A percentile compares a stretch with the other conserved stretches of the same genome.
Conservation (phyloP, 2,888 invertebrate genomes). For the Drosophila kanekoi region DNA sequence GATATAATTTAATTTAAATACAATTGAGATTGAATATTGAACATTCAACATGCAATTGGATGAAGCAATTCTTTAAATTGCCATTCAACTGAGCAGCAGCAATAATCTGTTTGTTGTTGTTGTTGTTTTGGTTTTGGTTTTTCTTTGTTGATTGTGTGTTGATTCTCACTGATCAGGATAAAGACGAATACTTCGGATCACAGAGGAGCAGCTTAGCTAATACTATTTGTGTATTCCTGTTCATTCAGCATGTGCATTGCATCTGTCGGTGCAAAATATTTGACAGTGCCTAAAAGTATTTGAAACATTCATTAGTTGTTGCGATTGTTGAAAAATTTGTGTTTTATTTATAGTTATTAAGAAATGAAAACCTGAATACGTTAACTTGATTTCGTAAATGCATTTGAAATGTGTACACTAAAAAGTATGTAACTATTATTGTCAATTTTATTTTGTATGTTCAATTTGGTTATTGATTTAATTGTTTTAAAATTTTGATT, state of each 20-base stretch:
- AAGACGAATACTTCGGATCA: constrained; percentile 42
- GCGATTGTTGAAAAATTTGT: neutral
- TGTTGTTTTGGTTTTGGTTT: constrained; percentile 18
- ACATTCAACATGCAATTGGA: constrained; percentile 55
- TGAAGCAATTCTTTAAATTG: constrained; percentile 27
- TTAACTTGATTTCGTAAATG: neutral
- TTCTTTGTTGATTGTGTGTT: constrained; percentile 26
- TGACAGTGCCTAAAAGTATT: constrained; percentile 85
- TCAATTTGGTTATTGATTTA: neutral
- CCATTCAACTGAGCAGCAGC: constrained; percentile 20
- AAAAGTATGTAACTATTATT: constrained; percentile 5
- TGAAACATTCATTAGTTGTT: constrained; percentile 45
- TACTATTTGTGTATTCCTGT: constrained; percentile 82
- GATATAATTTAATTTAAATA: constrained; percentile 37
- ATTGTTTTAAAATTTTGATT: neutral
- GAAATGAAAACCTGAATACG: neutral
- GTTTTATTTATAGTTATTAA: constrained; percentile 2
- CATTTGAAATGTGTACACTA: neutral
- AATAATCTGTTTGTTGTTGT: constrained; percentile 20
- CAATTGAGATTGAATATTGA: constrained; percentile 35
- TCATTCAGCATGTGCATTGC: constrained; percentile 89
- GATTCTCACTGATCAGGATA: constrained; percentile 22
- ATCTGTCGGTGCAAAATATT: constrained; percentile 89
- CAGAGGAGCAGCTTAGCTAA: constrained; percentile 69
- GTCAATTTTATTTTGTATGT: constrained; percentile 22